A percentile compares a stretch with the other conserved stretches of the same genome.
Evolutionary conservation across 2,113 vertebrate species (phyloP).

Genomic region (Tenrec ecaudatus): DNA sequence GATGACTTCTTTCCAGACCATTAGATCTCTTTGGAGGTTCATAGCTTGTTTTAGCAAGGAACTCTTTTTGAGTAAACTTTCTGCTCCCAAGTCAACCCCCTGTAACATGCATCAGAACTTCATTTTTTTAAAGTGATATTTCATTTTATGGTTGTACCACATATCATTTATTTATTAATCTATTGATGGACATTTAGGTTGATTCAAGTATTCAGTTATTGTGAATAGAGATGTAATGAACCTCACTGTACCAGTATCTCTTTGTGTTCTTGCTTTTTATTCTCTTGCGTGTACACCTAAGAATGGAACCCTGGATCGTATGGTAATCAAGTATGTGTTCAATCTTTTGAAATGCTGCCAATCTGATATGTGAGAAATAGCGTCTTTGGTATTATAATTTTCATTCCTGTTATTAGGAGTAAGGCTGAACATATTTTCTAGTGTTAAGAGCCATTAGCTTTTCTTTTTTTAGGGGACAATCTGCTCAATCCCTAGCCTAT

Average conservation of each 20-base stretch:
- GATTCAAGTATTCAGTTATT: not conserved
- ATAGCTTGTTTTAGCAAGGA: not conserved
- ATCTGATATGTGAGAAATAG: constrained; percentile 52
- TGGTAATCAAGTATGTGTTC: constrained; percentile 29
- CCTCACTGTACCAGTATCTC: not conserved
- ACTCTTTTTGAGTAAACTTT: not conserved
- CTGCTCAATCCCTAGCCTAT: constrained; percentile 69
- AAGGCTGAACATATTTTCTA: constrained; percentile 54
- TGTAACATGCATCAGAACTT: not conserved
- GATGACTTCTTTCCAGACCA: not conserved
- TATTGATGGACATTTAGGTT: not conserved
- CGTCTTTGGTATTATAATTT: constrained; percentile 59
- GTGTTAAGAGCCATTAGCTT: constrained; percentile 68
- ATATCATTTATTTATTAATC: not conserved
- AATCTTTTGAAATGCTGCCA: constrained; percentile 57
- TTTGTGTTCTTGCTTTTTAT: not conserved
- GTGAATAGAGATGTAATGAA: not conserved
- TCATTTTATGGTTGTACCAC: not conserved
- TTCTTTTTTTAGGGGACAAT: constrained; percentile 71
- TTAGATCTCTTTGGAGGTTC: not conserved
- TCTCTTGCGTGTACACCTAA: not conserved
- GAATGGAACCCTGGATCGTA: not conserved
- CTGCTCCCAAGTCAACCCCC: not conserved
- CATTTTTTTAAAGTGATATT: not conserved
- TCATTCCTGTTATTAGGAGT: constrained; percentile 72